Evolutionary conservation across 2,888 invertebrate species (phyloP).

Genomic region (Ormyrus nitidulus): DNA sequence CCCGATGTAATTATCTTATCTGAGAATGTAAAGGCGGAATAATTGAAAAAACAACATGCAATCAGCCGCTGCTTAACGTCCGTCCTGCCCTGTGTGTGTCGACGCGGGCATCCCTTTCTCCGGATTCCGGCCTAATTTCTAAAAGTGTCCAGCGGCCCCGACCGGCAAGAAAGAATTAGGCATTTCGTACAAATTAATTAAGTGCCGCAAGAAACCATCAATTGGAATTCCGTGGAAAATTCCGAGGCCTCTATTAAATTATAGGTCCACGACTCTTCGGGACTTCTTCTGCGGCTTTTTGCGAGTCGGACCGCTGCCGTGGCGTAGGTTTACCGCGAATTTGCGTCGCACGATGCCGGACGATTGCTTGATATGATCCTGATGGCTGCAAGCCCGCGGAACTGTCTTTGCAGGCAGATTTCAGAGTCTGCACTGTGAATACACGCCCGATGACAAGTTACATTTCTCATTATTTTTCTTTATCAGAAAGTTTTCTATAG

Average conservation of each 20-base stretch:
- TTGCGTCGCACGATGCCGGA: too few species aligned
- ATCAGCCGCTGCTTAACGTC: slow-evolving; percentile 10
- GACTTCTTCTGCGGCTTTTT: too few species aligned
- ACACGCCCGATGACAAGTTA: too few species aligned
- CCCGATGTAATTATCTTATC: slow-evolving; percentile 55
- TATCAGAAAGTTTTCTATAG: too few species aligned
- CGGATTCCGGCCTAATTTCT: slow-evolving; percentile 56
- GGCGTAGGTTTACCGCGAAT: too few species aligned
- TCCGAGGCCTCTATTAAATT: slow-evolving; percentile 51
- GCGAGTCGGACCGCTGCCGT: too few species aligned
- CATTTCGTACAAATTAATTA: slow-evolving; percentile 56
- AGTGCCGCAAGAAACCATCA: slow-evolving; percentile 55
- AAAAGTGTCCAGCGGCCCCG: slow-evolving; percentile 45
- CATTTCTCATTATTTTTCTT: too few species aligned
- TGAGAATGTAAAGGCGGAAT: slow-evolving; percentile 44
- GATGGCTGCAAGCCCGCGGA: too few species aligned
- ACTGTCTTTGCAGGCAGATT: too few species aligned
- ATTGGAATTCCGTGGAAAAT: slow-evolving; percentile 49
- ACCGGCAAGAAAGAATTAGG: slow-evolving; percentile 38
- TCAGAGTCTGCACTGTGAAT: too few species aligned
- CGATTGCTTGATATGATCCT: too few species aligned
- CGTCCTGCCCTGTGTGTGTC: background rate
- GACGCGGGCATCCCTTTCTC: slow-evolving; percentile 15
- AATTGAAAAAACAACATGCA: slow-evolving; percentile 52
- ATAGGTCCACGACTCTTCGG: background rate